Base-by-base conservation (phyloP, 2,113 vertebrate genomes). In the Climacteris rufus region DNA sequence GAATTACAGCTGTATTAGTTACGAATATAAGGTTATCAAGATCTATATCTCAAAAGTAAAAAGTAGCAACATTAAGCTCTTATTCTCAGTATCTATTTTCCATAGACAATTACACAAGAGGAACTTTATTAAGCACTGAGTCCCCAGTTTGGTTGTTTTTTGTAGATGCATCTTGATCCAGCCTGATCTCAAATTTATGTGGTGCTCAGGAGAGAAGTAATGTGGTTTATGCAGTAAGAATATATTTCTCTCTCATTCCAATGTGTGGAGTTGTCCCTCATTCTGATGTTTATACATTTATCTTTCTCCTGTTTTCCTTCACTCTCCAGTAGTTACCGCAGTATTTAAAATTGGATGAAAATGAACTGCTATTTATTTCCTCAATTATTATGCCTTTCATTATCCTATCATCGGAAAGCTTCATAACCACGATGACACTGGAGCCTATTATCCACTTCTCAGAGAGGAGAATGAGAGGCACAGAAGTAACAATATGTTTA, bases 391-490 rank as follows among this genome's bases (percentile, higher is more conserved):
- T 35, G 16, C 39, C 39, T 91, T 89, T 87, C 80, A 71, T 84
- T 91, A 93, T 91, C 89, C 19, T 84, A 70, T 89, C 91, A 82
- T 66, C 60, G 68, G 65, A 78, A 91, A 84, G 12, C n/a, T 87
- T 82, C 37, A 78, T 77, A 89, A 35, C 25, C 10, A 6, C 12
- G 52, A 66, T 96, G 93, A 87, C 52, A 78, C 18, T 63, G 66
- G 56, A 82, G 12, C 24, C 52, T 82, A 40, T 89, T 75, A 82
- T 28, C 18, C 4, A 45, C 6, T 71, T 71, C 40, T 91, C 24
- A 64, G 21, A 60, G 61, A 3, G 2, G 13, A 52, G 11, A 8
- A n/a, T 76, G 49, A 91, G 22, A 93, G 5, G 11, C 25, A 64
- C 19, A 82, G 40, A 85, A 56, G 54, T 68, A 53, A 83, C 69